phyloP scores from a whole-genome alignment of 2,888 invertebrate genomes.

The Patella pellucida region DNA sequence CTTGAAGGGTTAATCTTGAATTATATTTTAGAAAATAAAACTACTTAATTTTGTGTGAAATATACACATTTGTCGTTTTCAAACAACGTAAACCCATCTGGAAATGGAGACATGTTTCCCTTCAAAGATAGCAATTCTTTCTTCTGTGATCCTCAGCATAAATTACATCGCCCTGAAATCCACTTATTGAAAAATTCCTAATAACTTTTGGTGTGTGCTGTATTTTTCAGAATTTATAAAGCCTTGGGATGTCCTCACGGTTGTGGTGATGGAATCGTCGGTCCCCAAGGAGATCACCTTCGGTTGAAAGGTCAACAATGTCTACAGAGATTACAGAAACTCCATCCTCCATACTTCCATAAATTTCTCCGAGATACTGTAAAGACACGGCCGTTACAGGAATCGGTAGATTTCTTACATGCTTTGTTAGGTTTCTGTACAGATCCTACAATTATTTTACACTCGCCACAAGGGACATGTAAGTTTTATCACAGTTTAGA shows the following conservation, averaged over 20 bases:
- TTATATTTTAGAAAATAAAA: too few relatives aligned
- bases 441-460: constrained; percentile 77
- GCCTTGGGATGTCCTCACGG: constrained; percentile 96
- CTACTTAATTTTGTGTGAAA: too few relatives aligned
- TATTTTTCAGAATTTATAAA: constrained; percentile 79
- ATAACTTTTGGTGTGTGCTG: not conserved
- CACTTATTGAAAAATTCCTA: not conserved
- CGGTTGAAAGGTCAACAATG: constrained; percentile 85
- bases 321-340: constrained; percentile 82
- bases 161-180: too few relatives aligned
- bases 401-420: constrained; percentile 93
- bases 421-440: constrained; percentile 95
- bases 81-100: too few relatives aligned
- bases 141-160: too few relatives aligned
- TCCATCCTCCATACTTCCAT: constrained; percentile 78
- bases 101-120: too few relatives aligned
- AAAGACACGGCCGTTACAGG: constrained; percentile 79
- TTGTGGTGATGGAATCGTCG: constrained; percentile 80
- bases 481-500: not conserved
- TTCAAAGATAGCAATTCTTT: too few relatives aligned
- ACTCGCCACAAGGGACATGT: constrained; percentile 51
- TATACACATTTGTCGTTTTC: too few relatives aligned
- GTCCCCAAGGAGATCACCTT: constrained; percentile 72
- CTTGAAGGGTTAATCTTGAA: too few relatives aligned
- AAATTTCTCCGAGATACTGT: constrained; percentile 82